Evolutionary conservation across 2,888 invertebrate species (phyloP), one percentile per base, ranked within the genome.

Genomic region (Pandemis corylana): DNA sequence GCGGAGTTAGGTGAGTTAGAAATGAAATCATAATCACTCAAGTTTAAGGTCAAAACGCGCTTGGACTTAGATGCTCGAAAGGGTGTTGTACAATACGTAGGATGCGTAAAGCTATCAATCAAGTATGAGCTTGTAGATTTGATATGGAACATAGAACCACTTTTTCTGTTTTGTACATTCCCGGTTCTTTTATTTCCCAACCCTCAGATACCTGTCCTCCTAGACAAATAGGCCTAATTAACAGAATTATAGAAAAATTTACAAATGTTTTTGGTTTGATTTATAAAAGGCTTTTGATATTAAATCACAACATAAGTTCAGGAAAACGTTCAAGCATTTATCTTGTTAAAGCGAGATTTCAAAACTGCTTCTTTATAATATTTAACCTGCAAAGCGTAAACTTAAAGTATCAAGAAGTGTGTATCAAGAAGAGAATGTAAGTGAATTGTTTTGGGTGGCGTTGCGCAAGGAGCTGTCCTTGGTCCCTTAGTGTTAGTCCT

Each of bases 71-170:
- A 80, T 79, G 80, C 75, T 75, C 44, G 41, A 80, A 80, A 81
- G 79, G 78, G 81, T 77, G 80, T 84, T 85, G 88, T 90, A 88
- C 87, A 86, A 86, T 87, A 87, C 82, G 87, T 92, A 92, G 90
- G 80, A 82, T 79, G 89, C 88, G 86, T 89, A 86, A 87, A 84
- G 83, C 76, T 78, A 71, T 73, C 68, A 67, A 70, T 77, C 67
- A 72, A 77, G 81, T 89, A 90, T 85, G 92, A 92, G 93, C 93
- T 93, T 92, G 90, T 93, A 93, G 93, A 87, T 90, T 90, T 90
- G 88, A 83, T 90, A 90, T 87, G 90, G 83, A 84, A 70, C 44
- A 62, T 76, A 75, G 71, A 72, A 61, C 15, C 68, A 63, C 64
- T 10, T 36, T 61, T 72, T 68, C 12, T 44, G 36, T 75, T 79